Percentiles rank a stretch among this genome's conserved stretches.
Evolutionary conservation across 2,888 invertebrate species (phyloP).

Genomic region (Hypolimnas misippus): DNA sequence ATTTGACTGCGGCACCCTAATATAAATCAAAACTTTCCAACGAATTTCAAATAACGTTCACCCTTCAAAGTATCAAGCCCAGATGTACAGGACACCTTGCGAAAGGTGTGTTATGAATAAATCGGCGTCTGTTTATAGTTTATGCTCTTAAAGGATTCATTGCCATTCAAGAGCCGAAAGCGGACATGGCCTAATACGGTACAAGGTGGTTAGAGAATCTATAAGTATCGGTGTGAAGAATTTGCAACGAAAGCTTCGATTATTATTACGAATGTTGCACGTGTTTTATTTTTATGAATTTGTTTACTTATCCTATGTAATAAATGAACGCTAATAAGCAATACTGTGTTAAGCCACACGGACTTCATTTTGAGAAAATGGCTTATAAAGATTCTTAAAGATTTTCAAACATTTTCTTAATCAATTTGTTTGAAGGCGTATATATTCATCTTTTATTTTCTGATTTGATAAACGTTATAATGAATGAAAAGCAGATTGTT

Average conservation of each 20-base stretch:
- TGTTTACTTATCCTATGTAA: no score
- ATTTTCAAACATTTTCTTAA: no score
- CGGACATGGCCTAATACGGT: conserved; percentile 44
- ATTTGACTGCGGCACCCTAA: no score
- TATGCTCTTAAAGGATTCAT: conserved; percentile 25
- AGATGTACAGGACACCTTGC: conserved; percentile 70
- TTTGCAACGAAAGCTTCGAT: conserved; percentile 18
- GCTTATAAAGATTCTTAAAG: no score
- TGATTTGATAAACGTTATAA: no score
- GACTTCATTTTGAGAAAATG: no score
- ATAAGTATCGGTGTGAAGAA: conserved; percentile 17
- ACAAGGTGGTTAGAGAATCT: conserved; percentile 35
- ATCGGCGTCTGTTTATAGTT: conserved; percentile 17
- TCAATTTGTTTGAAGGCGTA: no score
- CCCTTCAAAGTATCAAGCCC: conserved; percentile 60
- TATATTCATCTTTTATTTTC: no score
- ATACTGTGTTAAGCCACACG: no score
- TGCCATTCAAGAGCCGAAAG: conserved; percentile 38
- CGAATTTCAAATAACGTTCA: neutral
- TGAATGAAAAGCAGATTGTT: no score
- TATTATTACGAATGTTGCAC: neutral
- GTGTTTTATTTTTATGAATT: neutral
- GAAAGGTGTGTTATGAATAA: conserved; percentile 51
- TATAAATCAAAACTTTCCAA: neutral
- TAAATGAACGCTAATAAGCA: no score